These are phyloP conservation scores for Archilochus colubris DNA, from an alignment of 2,113 vertebrate genomes.

Conservation along the genomic window DNA sequence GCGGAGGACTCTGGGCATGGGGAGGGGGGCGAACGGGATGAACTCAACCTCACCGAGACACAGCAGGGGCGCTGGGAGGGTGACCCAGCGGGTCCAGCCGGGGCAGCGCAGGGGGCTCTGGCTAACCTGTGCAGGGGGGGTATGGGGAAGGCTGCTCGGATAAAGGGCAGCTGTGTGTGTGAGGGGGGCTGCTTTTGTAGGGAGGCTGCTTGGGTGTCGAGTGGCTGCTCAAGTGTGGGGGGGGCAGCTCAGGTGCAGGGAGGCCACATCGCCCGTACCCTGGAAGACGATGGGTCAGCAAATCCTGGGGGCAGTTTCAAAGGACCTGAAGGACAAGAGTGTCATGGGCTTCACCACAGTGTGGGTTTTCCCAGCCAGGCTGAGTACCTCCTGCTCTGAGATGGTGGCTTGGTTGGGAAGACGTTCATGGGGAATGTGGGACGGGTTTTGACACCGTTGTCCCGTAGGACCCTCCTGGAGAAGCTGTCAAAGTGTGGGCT, in stretches of 20 bases:
- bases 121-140: too few relatives aligned
- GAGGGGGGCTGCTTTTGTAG: background rate
- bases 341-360: rapidly evolving
- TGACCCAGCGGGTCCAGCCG: too few relatives aligned
- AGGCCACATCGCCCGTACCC: background rate
- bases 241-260: too few relatives aligned
- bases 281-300: background rate
- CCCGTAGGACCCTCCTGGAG: too few relatives aligned
- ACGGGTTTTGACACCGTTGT: background rate
- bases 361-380: background rate
- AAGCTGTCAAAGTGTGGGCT: background rate
- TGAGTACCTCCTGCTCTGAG: too few relatives aligned
- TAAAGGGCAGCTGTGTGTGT: background rate
- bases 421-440: rapidly evolving
- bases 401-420: rapidly evolving
- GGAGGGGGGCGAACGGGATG: too few relatives aligned
- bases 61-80: too few relatives aligned
- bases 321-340: background rate
- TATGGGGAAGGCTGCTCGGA: background rate
- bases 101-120: too few relatives aligned
- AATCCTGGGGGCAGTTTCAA: background rate
- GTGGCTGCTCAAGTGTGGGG: background rate
- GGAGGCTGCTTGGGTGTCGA: background rate
- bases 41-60: too few relatives aligned
- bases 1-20: too few relatives aligned